Evolutionary conservation across 64 coral and sea anemone species (phyloP).

Genomic region (Stichodactyla mertensii): DNA sequence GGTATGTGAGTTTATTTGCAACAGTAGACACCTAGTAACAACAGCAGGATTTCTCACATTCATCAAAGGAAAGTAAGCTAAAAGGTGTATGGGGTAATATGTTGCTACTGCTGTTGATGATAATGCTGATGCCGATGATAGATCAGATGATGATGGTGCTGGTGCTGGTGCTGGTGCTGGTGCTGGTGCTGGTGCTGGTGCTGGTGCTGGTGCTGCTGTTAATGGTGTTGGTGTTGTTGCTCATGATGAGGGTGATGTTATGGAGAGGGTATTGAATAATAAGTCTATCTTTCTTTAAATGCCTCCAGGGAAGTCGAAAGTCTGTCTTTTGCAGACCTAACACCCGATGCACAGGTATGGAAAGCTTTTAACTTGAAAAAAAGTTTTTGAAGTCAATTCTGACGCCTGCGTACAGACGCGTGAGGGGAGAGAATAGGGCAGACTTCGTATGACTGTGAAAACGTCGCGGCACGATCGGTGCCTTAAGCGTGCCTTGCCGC

Average conservation of each 20-base stretch:
- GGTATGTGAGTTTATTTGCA: constrained; percentile 11
- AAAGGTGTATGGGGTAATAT: too few species aligned
- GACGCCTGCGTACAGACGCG: too few species aligned
- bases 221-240: not conserved
- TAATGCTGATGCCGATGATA: not conserved
- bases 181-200: not conserved
- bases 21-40: too few species aligned
- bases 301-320: constrained; percentile 38
- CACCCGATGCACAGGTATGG: constrained; percentile 32
- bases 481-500: too few species aligned
- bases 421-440: too few species aligned
- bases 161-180: too few species aligned
- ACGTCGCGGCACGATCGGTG: too few species aligned
- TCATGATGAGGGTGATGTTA: not conserved
- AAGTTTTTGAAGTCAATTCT: too few species aligned
- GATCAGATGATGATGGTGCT: not conserved
- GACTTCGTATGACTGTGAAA: too few species aligned
- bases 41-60: too few species aligned
- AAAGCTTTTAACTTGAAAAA: too few species aligned
- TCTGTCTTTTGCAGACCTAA: constrained; percentile 25
- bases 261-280: not conserved
- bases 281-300: not conserved
- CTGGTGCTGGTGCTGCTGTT: not conserved
- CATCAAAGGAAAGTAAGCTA: too few species aligned
- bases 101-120: not conserved